phyloP scores from a whole-genome alignment of 1,140 invertebrate genomes.

The Hetaerina americana region DNA sequence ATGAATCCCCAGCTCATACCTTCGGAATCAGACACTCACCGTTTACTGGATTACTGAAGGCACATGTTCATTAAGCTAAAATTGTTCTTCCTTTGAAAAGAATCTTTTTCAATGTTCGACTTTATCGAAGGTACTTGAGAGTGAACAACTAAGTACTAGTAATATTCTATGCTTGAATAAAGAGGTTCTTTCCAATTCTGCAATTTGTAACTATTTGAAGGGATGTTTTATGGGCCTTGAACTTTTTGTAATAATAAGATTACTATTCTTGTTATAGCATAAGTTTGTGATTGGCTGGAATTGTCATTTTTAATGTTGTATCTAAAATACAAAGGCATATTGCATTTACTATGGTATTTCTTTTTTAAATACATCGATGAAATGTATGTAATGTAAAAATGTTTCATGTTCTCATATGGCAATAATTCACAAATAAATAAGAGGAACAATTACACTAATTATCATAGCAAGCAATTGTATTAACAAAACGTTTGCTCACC shows the following conservation, averaged over 20 bases:
- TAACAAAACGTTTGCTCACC: not conserved
- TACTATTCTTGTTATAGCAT: too few species aligned
- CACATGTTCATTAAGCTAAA: not conserved
- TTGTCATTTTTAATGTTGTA: too few species aligned
- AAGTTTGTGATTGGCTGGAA: too few species aligned
- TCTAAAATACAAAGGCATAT: too few species aligned
- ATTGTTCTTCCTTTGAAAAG: not conserved
- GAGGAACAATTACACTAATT: not conserved
- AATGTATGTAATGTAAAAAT: too few species aligned
- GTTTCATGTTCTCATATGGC: too few species aligned
- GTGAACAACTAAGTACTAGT: not conserved
- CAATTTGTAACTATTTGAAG: not conserved
- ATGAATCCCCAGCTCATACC: conserved; percentile 32
- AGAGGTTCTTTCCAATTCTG: not conserved
- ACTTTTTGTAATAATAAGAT: not conserved
- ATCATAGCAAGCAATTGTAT: not conserved
- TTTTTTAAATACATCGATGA: too few species aligned
- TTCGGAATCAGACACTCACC: conserved; percentile 62
- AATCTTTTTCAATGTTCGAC: not conserved
- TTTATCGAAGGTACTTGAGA: not conserved
- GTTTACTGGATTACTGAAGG: conserved; percentile 20
- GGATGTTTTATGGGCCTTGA: not conserved
- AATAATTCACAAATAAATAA: too few species aligned
- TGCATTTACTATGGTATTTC: too few species aligned
- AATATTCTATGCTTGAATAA: not conserved